Evolutionary conservation across 1,140 invertebrate genomes (phyloP).

Genomic region (Laupala kohalensis): DNA sequence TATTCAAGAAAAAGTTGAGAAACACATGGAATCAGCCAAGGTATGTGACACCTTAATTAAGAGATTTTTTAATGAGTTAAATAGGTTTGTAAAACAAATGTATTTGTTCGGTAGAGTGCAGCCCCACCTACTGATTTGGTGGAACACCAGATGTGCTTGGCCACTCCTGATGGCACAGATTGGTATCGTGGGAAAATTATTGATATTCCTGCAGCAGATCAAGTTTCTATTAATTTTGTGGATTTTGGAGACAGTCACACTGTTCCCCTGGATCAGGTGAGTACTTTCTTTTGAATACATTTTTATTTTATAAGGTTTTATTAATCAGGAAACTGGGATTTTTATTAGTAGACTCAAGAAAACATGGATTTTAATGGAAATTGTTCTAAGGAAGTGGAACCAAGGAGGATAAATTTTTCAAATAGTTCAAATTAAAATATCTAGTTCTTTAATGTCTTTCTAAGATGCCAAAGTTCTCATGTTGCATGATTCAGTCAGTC

Average conservation of each 20-base stretch:
- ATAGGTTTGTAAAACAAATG: neutral
- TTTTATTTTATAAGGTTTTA: no score
- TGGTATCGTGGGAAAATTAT: constrained; percentile 30
- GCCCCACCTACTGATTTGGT: neutral
- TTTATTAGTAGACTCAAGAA: no score
- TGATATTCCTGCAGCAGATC: constrained; percentile 22
- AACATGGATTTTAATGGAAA: no score
- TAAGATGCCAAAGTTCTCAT: no score
- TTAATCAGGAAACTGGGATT: no score
- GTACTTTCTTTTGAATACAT: constrained; percentile 22
- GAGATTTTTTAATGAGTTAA: neutral
- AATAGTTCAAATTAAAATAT: no score
- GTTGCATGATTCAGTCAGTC: no score
- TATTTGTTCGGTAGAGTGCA: neutral
- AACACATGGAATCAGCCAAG: constrained; percentile 2
- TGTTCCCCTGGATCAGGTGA: constrained; percentile 29
- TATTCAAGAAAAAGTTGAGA: constrained; percentile 5
- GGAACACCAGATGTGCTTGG: constrained; percentile 1
- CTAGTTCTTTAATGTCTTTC: no score
- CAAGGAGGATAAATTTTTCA: no score
- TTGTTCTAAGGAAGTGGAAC: no score
- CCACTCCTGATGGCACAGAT: constrained; percentile 9
- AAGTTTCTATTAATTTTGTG: constrained; percentile 32
- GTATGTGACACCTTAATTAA: neutral
- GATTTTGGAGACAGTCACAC: constrained; percentile 36